These are phyloP conservation scores for Bos taurus DNA, from an alignment of 2,113 vertebrate species.

Conservation along the genomic window DNA sequence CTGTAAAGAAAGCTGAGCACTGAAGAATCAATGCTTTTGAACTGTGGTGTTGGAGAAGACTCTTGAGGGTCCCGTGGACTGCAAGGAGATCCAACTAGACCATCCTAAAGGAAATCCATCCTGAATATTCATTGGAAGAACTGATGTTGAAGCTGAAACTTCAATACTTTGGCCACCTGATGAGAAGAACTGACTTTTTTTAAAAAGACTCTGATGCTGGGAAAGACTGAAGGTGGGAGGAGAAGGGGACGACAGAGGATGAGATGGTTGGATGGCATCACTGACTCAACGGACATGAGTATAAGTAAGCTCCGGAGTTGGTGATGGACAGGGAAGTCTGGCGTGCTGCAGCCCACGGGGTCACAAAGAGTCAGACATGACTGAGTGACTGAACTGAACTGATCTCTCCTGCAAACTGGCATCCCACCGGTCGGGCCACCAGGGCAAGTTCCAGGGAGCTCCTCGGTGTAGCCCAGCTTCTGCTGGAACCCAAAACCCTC, in stretches of 20 bases:
- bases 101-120: neutral
- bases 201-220: neutral
- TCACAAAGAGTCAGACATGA: no score
- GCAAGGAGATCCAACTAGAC: neutral
- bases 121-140: neutral
- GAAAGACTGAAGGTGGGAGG: neutral
- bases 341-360: no score
- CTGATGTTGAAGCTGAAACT: neutral
- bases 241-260: neutral
- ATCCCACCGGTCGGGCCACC: fast-evolving
- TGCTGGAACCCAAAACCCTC: neutral
- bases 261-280: neutral
- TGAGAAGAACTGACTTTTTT: neutral
- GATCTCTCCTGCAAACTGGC: neutral
- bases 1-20: fast-evolving
- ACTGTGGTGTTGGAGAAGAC: neutral
- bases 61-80: neutral
- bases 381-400: neutral
- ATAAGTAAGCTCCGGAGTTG: neutral
- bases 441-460: neutral
- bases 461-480: neutral
- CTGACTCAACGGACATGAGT: neutral
- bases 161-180: neutral
- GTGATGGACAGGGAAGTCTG: no score
- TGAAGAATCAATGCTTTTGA: neutral